A percentile compares a stretch with the other conserved stretches of the same genome.
Evolutionary conservation across 2,888 invertebrate genomes (phyloP).

Genomic region (Oasisia sp.): DNA sequence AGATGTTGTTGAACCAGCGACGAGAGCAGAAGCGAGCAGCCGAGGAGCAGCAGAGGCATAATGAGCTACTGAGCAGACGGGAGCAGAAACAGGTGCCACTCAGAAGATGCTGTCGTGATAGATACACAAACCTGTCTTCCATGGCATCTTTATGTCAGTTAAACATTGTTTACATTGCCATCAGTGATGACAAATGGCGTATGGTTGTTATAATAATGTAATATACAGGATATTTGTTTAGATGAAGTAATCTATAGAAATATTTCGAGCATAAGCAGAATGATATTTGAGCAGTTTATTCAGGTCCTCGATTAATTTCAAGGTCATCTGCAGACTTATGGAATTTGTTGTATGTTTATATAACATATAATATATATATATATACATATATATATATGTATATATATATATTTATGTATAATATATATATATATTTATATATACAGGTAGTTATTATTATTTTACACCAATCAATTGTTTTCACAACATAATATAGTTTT

Average conservation of each 20-base stretch:
- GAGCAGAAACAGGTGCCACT: conserved; percentile 55
- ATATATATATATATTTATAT: no score
- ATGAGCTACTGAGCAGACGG: conserved; percentile 48
- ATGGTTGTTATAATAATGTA: not conserved
- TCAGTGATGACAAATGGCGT: not conserved
- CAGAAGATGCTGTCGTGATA: not conserved
- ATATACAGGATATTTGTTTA: not conserved
- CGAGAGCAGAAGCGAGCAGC: conserved; percentile 64
- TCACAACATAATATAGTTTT: not conserved
- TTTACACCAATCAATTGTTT: not conserved
- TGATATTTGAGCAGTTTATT: not conserved
- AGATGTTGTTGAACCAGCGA: conserved; percentile 81
- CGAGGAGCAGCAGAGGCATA: conserved; percentile 48
- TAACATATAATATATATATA: not conserved
- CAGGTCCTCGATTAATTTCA: not conserved
- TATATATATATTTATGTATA: no score
- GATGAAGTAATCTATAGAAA: not conserved
- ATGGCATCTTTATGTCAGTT: not conserved
- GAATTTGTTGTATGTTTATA: not conserved
- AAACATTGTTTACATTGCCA: not conserved
- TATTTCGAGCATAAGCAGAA: not conserved
- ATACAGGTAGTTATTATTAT: not conserved
- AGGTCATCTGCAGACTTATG: not conserved
- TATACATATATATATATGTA: no score
- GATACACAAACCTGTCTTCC: not conserved